Evolutionary conservation across 2,797 vertebrate genomes (phyloP).

Genomic region (Aselliscus stoliczkanus): DNA sequence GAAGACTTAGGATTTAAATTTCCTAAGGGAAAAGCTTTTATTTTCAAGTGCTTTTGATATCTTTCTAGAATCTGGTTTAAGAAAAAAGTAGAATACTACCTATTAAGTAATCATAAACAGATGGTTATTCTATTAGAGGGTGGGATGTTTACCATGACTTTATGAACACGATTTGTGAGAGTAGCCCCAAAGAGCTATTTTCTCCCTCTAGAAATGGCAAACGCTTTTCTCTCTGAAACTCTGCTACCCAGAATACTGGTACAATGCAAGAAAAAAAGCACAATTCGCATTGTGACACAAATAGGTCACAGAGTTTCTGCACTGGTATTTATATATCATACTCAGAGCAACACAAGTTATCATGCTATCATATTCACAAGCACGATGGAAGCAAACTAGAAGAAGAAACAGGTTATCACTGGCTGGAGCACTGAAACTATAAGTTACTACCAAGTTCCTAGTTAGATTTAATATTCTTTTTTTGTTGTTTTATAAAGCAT

Average conservation of each 20-base stretch:
- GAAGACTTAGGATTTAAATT: slow-evolving; percentile 3
- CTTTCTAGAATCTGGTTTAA: not conserved
- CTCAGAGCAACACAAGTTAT: not conserved
- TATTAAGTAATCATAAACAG: not conserved
- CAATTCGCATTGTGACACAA: not conserved
- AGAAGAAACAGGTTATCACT: not conserved
- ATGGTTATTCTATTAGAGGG: not conserved
- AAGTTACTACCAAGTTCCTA: not conserved
- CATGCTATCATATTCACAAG: not conserved
- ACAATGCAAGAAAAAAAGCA: not conserved
- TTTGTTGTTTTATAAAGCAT: not conserved
- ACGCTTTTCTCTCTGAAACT: not conserved
- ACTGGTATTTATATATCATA: not conserved
- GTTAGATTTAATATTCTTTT: not conserved
- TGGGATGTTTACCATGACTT: not conserved
- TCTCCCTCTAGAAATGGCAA: not conserved
- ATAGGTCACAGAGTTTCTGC: not conserved
- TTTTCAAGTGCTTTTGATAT: slow-evolving; percentile 6
- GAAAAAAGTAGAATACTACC: not conserved
- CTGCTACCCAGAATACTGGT: not conserved
- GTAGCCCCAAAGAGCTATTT: not conserved
- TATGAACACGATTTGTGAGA: not conserved
- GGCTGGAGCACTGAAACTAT: not conserved
- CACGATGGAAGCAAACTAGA: not conserved
- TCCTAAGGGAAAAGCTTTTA: not conserved